phyloP scores from a whole-genome alignment of 2,888 invertebrate genomes.

The Bursaphelenchus okinawaensis region DNA sequence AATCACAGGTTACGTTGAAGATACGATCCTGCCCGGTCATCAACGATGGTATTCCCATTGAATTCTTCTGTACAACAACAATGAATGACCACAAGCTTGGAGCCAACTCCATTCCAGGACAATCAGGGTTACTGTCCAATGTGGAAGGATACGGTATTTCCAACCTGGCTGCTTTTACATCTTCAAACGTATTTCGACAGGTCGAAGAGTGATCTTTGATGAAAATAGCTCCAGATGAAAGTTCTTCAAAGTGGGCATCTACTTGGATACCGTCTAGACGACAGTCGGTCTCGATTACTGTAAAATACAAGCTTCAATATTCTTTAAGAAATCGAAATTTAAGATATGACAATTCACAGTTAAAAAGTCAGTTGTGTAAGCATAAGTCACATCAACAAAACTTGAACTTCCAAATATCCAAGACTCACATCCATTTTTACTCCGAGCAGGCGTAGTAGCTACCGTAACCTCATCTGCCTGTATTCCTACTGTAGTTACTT shows the following conservation, averaged over 20 bases:
- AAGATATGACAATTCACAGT: no score
- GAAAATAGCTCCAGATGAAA: conserved; percentile 51
- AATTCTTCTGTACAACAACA: conserved; percentile 52
- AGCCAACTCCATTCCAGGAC: conserved; percentile 46
- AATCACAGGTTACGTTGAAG: conserved; percentile 56
- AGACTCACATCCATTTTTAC: not conserved
- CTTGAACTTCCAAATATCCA: not conserved
- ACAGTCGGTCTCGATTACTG: conserved; percentile 51
- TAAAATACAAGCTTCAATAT: no score
- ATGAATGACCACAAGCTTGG: conserved; percentile 50
- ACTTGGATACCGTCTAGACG: conserved; percentile 48
- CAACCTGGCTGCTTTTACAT: conserved; percentile 35
- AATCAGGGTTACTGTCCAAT: conserved; percentile 39
- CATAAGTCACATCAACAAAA: no score
- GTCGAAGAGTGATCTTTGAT: conserved; percentile 38
- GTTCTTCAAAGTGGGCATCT: conserved; percentile 34
- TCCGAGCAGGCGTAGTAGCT: not conserved
- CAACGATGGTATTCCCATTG: conserved; percentile 45
- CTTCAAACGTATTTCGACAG: conserved; percentile 29
- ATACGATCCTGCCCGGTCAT: conserved; percentile 52
- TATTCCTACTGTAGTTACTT: not conserved
- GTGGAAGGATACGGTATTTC: conserved; percentile 47
- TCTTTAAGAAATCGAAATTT: not conserved
- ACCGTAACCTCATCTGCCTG: not conserved
- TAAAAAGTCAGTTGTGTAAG: no score